A percentile compares a stretch with the other conserved stretches of the same genome.
phyloP scores from a whole-genome alignment of 1,140 invertebrate genomes.

The Triops longicaudatus region DNA sequence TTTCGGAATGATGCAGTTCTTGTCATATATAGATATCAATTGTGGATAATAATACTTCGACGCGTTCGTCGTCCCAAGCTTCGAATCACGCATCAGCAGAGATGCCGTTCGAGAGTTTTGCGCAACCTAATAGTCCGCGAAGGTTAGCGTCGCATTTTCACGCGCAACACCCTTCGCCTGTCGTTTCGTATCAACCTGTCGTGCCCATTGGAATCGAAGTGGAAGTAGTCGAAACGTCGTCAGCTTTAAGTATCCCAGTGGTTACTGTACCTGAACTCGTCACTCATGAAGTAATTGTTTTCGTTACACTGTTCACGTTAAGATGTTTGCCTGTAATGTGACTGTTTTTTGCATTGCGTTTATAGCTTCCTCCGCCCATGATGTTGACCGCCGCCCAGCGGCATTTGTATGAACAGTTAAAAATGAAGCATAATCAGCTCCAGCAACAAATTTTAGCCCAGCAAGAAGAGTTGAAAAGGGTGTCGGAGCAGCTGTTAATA shows the following conservation, averaged over 20 bases:
- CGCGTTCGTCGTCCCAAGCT: background rate
- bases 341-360: background rate
- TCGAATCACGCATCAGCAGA: background rate
- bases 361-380: constrained; percentile 38
- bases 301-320: background rate
- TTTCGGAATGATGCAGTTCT: too few species aligned
- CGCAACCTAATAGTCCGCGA: background rate
- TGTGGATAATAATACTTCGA: background rate
- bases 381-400: constrained; percentile 50
- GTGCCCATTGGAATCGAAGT: constrained; percentile 22
- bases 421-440: constrained; percentile 72
- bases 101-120: background rate
- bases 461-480: constrained; percentile 70
- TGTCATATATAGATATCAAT: background rate
- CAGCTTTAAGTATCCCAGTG: constrained; percentile 18
- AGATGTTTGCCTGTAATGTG: background rate
- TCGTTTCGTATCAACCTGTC: constrained; percentile 21
- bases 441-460: constrained; percentile 75
- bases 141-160: background rate
- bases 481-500: constrained; percentile 75
- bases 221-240: constrained; percentile 6
- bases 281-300: constrained; percentile 24
- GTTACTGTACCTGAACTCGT: constrained; percentile 24
- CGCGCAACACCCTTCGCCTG: background rate
- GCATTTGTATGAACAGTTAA: constrained; percentile 63